Evolutionary conservation across 2,888 invertebrate species (phyloP), one percentile per base, ranked within the genome.

Genomic region (Patella caerulea): DNA sequence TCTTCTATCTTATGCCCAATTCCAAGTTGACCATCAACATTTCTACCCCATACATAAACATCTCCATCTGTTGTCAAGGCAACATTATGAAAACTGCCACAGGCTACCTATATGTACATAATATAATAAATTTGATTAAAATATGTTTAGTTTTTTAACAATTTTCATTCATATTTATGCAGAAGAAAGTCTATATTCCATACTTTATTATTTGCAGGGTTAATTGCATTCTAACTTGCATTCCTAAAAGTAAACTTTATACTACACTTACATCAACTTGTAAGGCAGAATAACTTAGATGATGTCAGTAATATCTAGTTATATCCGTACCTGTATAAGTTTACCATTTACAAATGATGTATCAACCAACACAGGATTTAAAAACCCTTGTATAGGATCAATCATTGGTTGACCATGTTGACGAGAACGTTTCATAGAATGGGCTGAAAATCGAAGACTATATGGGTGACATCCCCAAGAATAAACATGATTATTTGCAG

Each of bases 21-120:
- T 29, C 96, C 97, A 76, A 98, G 92, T 90, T 98, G 98, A 56
- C 97, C 97, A 89, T 98, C 97, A 81, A 96, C 94, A 92, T 96
- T 97, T 81, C 96, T 94, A 2, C 98, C 97, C 96, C 97, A 97
- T 0, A 95, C 94, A 86, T 95, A 96, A 2, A 96, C 91, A 11
- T 94, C 93, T 7, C 96, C 96, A 75, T 94, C 93, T 75, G 94
- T 94, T 70, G 95, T 95, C 73, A 96, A 90, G 74, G 96, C 91
- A 69, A 95, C 94, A 65, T 95, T 95, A 91, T 98, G 97, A 88
- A 96, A 95, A 92, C 96, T 95, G 1, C 97, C 97, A 78, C 93
- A 90, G n/a, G 85, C 82, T 45, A 90, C 85, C 90, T 91, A 81
- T 12, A 80, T 45, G 1, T 45, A 45, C 45, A 45, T 45, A 45